phyloP scores from a whole-genome alignment of 2,888 invertebrate species.

The Nomada ruficornis region DNA sequence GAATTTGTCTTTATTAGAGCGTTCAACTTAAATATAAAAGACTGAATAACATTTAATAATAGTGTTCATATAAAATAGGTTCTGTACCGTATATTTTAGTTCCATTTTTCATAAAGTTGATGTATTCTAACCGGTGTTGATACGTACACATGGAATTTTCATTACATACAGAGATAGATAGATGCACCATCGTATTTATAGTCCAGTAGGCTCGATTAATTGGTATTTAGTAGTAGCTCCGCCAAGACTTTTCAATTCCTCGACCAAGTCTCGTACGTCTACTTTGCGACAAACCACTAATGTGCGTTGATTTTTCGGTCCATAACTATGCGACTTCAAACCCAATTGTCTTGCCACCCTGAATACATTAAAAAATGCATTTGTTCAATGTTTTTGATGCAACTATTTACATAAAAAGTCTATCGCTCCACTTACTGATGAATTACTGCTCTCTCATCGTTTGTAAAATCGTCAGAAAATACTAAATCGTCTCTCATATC shows the following conservation, averaged over 20 bases:
- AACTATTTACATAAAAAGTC: neutral
- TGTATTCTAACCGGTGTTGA: neutral
- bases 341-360: conserved; percentile 84
- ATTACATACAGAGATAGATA: neutral
- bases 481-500: conserved; percentile 86
- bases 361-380: conserved; percentile 42
- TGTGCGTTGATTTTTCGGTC: conserved; percentile 84
- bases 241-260: conserved; percentile 84
- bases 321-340: conserved; percentile 85
- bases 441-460: conserved; percentile 87
- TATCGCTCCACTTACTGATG: conserved; percentile 84
- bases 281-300: conserved; percentile 85
- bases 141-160: neutral
- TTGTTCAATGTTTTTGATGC: neutral
- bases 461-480: conserved; percentile 87
- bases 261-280: conserved; percentile 83
- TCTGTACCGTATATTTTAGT: too few relatives aligned
- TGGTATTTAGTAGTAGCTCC: conserved; percentile 86
- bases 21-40: neutral
- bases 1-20: conserved; percentile 18
- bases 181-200: conserved; percentile 4
- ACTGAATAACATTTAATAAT: neutral
- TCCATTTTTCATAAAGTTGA: neutral
- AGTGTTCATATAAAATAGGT: neutral
- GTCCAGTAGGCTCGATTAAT: conserved; percentile 80